Base-by-base conservation (phyloP, 2,888 invertebrate genomes). In the Junonia oenone region DNA sequence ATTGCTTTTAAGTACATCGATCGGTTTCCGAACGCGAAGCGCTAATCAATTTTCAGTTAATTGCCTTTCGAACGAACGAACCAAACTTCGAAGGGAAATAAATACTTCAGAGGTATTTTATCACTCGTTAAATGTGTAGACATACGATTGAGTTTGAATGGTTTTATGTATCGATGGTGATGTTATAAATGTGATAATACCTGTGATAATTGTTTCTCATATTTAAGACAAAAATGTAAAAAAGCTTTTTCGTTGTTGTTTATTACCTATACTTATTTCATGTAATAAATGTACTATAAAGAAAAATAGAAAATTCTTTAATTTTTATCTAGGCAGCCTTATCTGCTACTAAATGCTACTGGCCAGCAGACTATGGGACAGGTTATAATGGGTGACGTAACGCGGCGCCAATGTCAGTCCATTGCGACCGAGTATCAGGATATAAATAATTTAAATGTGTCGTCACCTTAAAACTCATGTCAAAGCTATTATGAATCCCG, bases 371-470 rank as follows among this genome's bases (percentile, higher is more conserved):
- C 14, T 6, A 8, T 9, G 8, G 14, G 50, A 33, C 33, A 8
- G 26, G 35, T 45, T 35, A 45, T 26, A 15, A 48, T 15, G 19
- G 29, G 29, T 60, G 56, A 57, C 49, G 57, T 45, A 49, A 53
- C 17, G 29, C 19, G 56, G 51, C 55, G 57, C 57, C 54, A 40
- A 52, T 51, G 51, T 37, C 48, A 33, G 22, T 15, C 45, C 8
- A 38, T 15, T 35, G 6, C 38, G 26, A 51, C 35, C 49, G n/a
- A 35, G 37, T 51, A 60, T 49, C 50, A 48, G 47, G 45, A 51
- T 51, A 26, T 51, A 46, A 54, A 48, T 58, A 50, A 56, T 57
- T 55, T 55, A 52, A 50, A 60, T 59, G 37, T 38, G 45, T 47
- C 26, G 52, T 46, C 56, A 57, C 29, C 17, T 45, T 43, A 45